A percentile compares a stretch with the other conserved stretches of the same genome.
Evolutionary conservation across 2,888 invertebrate species (phyloP).

Genomic region (Scaptomyza flava): DNA sequence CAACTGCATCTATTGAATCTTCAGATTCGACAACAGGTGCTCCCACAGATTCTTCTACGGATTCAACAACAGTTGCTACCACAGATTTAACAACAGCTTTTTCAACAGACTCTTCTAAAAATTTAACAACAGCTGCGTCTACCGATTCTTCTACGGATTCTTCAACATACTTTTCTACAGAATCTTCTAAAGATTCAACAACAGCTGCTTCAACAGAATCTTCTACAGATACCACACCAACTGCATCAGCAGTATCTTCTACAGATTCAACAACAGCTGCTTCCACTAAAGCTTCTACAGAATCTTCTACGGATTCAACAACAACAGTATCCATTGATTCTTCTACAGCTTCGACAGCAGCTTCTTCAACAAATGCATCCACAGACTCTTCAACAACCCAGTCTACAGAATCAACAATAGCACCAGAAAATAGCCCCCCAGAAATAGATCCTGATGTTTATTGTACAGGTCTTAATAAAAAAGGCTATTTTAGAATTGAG

Average conservation of each 20-base stretch:
- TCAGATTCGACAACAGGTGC: not conserved
- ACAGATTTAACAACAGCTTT: not conserved
- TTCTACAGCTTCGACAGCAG: not conserved
- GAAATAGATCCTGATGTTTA: constrained; percentile 31
- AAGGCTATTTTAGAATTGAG: constrained; percentile 54
- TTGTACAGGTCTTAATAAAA: constrained; percentile 32
- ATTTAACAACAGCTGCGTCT: not conserved
- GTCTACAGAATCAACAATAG: not conserved
- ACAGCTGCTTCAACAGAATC: not conserved
- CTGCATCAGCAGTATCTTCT: not conserved
- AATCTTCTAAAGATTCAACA: constrained; percentile 7
- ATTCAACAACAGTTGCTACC: not conserved
- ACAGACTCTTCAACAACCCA: not conserved
- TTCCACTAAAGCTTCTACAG: not conserved
- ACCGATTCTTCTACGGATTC: not conserved
- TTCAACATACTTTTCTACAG: not conserved
- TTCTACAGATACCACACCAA: constrained; percentile 8
- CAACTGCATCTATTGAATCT: not conserved
- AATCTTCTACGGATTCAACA: constrained; percentile 2
- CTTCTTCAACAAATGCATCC: not conserved
- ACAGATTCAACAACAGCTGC: constrained; percentile 8
- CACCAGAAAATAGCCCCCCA: constrained; percentile 8
- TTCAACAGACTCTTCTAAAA: constrained; percentile 6
- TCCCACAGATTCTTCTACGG: not conserved
- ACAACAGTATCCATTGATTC: not conserved